Evolutionary conservation across 2,797 vertebrate species (phyloP).

Genomic region (Rhinophrynus dorsalis): DNA sequence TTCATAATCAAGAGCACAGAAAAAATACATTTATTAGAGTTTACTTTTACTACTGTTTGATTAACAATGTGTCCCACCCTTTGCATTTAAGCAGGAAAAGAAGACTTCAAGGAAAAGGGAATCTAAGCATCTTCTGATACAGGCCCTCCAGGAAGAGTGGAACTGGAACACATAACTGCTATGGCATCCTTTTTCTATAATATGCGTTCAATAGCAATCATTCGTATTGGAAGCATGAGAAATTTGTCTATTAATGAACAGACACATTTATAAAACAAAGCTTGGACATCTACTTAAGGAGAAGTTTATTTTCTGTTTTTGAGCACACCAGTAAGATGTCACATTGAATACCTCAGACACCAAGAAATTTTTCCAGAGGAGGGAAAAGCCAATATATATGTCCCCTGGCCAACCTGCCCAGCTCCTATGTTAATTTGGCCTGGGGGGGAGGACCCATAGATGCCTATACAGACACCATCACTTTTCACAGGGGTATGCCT

Average conservation of each 20-base stretch:
- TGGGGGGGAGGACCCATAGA: too few species aligned
- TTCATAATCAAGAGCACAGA: too few species aligned
- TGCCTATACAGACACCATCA: too few species aligned
- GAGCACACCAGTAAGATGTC: too few species aligned
- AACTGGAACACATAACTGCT: not conserved
- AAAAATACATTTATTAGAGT: too few species aligned
- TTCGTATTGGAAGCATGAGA: slow-evolving; percentile 6
- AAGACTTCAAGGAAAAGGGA: slow-evolving; percentile 7
- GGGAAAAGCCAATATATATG: too few species aligned
- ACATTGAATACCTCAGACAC: too few species aligned
- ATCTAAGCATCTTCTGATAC: not conserved
- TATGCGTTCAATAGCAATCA: not conserved
- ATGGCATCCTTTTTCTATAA: not conserved
- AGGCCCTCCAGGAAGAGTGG: not conserved
- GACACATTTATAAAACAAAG: slow-evolving; percentile 2
- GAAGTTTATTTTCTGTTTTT: too few species aligned
- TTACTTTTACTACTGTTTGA: not conserved
- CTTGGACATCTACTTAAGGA: not conserved
- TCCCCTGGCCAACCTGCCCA: too few species aligned
- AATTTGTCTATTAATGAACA: slow-evolving; percentile 21
- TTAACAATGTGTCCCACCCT: not conserved
- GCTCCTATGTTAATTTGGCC: too few species aligned
- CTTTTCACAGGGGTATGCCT: too few species aligned
- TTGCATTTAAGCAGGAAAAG: not conserved
- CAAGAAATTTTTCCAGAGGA: too few species aligned